Base-by-base conservation (phyloP, 2,888 invertebrate species). In the Drosophila colorata region DNA sequence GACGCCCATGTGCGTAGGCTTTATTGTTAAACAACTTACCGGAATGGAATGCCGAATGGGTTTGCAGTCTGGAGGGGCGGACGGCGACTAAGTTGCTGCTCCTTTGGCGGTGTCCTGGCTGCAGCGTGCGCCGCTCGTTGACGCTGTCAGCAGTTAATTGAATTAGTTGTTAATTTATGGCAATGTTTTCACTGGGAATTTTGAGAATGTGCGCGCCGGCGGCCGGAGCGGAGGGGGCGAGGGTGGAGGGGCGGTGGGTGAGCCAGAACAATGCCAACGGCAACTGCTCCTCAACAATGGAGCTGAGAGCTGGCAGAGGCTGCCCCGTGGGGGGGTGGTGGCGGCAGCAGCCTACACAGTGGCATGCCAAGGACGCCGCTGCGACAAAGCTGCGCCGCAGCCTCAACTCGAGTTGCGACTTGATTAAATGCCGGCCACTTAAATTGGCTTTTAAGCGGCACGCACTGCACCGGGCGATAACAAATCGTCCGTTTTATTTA, bases 141-240 rank as follows among this genome's bases (percentile, higher is more conserved):
- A 81, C 85, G 86, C 67, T 85, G 77, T 67, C 77, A 57, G 59
- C 71, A 76, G 78, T 89, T 89, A 86, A 86, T 86, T 86, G 89
- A 86, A 89, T 86, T 86, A 82, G 85, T 85, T 85, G 75, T 74
- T 87, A 86, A 86, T 86, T 89, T 86, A 86, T 87, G 78, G 75
- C 72, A 60, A 88, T 88, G 79, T 89, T 87, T 82, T 80, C 81
- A 73, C 85, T 74, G 87, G 80, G 87, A 87, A 87, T 87, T 88
- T 79, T 25, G 68, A 44, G 66, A 71, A 69, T 73, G 70, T 60
- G 40, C 51, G 28, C 16, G 23, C 23, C 23, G 23, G 23, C 23
- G 23, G 23, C 5, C 23, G 23, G 23, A 4, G 23, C 28, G n/a
- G n/a, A n/a, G n/a, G n/a, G n/a, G n/a, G n/a, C n/a, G n/a, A n/a